phyloP scores from a whole-genome alignment of 2,797 vertebrate genomes.

The Manis pentadactyla region DNA sequence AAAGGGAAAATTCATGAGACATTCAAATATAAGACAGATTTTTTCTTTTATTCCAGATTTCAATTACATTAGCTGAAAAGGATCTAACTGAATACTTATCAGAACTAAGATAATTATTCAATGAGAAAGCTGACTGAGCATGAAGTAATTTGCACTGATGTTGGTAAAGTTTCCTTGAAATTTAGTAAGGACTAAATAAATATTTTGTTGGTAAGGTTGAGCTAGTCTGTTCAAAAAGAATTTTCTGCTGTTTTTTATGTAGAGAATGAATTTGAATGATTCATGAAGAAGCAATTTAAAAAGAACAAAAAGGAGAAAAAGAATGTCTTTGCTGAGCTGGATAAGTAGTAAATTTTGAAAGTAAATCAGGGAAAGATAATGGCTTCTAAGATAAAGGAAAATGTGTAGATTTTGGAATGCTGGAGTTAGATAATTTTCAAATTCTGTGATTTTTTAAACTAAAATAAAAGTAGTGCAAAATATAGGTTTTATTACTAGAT shows the following conservation, averaged over 20 bases:
- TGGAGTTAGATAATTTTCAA: constrained; percentile 1
- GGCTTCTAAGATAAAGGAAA: constrained; percentile 37
- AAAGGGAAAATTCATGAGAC: not conserved
- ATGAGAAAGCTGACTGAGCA: constrained; percentile 50
- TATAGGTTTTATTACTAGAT: not conserved
- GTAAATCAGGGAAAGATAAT: constrained; percentile 36
- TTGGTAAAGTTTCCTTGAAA: constrained; percentile 29
- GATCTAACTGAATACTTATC: not conserved
- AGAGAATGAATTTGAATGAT: constrained; percentile 53
- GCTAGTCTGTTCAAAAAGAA: constrained; percentile 48
- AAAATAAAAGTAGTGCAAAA: not conserved
- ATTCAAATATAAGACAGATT: not conserved
- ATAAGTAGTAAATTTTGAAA: constrained; percentile 61
- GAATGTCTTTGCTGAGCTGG: constrained; percentile 45
- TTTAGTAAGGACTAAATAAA: constrained; percentile 46
- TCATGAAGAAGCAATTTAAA: constrained; percentile 61
- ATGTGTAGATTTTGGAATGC: not conserved
- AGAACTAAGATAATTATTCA: constrained; percentile 16
- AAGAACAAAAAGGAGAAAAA: constrained; percentile 41
- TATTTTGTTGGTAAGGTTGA: constrained; percentile 37
- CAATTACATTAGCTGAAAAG: not conserved
- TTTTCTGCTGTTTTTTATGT: constrained; percentile 41
- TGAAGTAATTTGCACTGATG: constrained; percentile 31
- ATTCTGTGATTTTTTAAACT: not conserved
- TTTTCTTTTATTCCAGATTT: not conserved